phyloP scores from a whole-genome alignment of 2,888 invertebrate genomes.

The Eupithecia centaureata region DNA sequence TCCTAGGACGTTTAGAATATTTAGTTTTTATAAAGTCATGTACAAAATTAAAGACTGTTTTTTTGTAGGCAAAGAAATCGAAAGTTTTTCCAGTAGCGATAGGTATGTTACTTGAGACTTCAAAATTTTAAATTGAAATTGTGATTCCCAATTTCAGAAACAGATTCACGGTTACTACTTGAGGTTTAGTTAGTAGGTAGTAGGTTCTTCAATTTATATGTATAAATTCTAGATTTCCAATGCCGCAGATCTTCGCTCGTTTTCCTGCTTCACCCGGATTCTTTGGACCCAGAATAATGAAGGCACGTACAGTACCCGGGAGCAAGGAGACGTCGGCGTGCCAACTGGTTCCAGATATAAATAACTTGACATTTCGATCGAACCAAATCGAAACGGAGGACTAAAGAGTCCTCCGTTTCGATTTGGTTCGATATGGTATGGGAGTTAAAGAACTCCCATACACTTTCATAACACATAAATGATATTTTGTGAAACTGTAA shows the following conservation, averaged over 20 bases:
- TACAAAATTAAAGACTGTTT: no score
- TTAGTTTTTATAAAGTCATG: no score
- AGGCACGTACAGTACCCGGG: slow-evolving; percentile 9
- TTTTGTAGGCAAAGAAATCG: no score
- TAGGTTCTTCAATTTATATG: not conserved
- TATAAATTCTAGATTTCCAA: not conserved
- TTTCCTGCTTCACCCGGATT: slow-evolving; percentile 7
- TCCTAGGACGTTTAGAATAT: no score
- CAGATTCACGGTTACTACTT: no score
- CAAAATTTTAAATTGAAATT: no score
- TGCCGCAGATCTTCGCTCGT: not conserved
- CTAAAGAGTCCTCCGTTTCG: no score
- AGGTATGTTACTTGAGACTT: no score
- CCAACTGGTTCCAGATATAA: slow-evolving; percentile 11
- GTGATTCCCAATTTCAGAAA: no score
- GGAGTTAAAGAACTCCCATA: not conserved
- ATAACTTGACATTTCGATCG: slow-evolving; percentile 6
- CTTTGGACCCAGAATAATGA: slow-evolving; percentile 1
- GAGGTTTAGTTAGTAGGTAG: no score
- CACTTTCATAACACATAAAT: not conserved
- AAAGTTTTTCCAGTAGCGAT: no score
- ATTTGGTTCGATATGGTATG: no score
- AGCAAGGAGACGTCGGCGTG: not conserved
- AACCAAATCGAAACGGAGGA: not conserved
- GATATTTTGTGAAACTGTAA: not conserved